Conservation (phyloP, 2,113 vertebrate genomes). For the Vulpes lagopus region DNA sequence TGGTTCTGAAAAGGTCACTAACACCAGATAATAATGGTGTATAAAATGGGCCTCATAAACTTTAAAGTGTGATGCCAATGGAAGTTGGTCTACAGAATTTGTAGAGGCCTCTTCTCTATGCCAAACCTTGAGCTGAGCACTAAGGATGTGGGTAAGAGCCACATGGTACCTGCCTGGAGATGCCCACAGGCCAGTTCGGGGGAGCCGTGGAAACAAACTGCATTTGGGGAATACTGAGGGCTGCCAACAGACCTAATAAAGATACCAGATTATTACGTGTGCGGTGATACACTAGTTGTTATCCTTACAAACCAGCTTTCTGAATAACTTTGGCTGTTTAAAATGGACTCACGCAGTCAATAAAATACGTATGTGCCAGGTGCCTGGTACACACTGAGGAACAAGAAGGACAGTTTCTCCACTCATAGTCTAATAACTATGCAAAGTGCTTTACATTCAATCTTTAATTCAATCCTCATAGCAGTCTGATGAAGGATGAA, state of each 20-base stretch:
- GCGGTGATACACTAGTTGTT: neutral
- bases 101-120: neutral
- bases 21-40: neutral
- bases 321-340: neutral
- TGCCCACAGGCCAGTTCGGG: neutral
- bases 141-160: neutral
- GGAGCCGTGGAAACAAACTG: neutral
- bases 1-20: neutral
- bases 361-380: neutral
- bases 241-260: neutral
- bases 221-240: neutral
- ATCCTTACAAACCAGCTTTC: constrained; percentile 6
- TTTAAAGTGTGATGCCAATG: neutral
- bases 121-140: neutral
- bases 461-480: neutral
- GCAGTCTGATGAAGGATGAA: neutral
- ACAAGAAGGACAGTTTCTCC: neutral
- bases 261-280: neutral
- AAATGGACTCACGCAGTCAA: neutral
- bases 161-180: neutral
- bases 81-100: neutral
- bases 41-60: neutral
- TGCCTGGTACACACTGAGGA: neutral
- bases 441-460: neutral
- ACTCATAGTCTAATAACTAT: neutral